A percentile compares a stretch with the other conserved stretches of the same genome.
Evolutionary conservation across 2,888 invertebrate genomes (phyloP).

Genomic region (Spicauda simplicius): DNA sequence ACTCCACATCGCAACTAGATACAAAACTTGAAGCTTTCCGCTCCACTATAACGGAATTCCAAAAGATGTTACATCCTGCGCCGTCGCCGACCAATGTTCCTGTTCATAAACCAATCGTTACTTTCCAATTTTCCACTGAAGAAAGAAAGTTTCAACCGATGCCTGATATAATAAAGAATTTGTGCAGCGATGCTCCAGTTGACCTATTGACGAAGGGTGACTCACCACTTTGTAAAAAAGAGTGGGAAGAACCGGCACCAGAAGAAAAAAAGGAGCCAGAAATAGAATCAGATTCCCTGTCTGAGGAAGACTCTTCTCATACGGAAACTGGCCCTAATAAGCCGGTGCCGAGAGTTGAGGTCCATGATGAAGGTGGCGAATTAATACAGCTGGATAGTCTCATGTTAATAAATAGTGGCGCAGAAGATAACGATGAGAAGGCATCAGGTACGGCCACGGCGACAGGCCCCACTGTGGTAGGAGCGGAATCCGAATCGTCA

Average conservation of each 20-base stretch:
- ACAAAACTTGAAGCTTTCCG: constrained; percentile 93
- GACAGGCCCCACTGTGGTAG: constrained; percentile 72
- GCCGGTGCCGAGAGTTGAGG: constrained; percentile 88
- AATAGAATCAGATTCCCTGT: constrained; percentile 84
- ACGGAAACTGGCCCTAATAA: constrained; percentile 70
- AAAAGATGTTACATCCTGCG: constrained; percentile 93
- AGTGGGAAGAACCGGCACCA: constrained; percentile 78
- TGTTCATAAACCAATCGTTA: constrained; percentile 55
- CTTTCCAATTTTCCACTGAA: constrained; percentile 64
- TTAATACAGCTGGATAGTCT: constrained; percentile 86
- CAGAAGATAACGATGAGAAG: constrained; percentile 61
- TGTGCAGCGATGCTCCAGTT: constrained; percentile 68
- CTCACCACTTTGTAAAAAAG: constrained; percentile 57
- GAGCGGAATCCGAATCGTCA: constrained; percentile 80
- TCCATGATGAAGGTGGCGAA: constrained; percentile 89
- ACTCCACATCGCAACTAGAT: constrained; percentile 93
- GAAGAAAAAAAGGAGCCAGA: constrained; percentile 64
- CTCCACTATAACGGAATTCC: constrained; percentile 94
- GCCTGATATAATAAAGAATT: constrained; percentile 86
- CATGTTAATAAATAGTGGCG: constrained; percentile 72
- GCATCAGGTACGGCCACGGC: constrained; percentile 61
- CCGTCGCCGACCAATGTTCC: constrained; percentile 66
- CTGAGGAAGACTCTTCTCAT: constrained; percentile 69
- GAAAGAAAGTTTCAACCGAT: constrained; percentile 81
- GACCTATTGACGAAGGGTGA: constrained; percentile 71